phyloP scores from a whole-genome alignment of 2,797 vertebrate species.

The Enteromius anoplus region DNA sequence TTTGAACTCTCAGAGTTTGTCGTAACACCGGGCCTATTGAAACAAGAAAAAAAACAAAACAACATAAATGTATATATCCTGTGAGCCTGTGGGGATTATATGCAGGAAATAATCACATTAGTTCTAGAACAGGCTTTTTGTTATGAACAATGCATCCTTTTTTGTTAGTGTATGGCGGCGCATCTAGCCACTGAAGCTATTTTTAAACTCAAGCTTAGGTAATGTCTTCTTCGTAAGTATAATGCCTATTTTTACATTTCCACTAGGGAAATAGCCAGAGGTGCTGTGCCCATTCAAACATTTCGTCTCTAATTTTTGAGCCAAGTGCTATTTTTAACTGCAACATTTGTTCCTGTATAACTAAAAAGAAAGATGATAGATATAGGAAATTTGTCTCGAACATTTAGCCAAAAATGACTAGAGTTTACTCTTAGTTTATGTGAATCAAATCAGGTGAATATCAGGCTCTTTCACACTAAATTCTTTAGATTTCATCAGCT shows the following conservation, averaged over 20 bases:
- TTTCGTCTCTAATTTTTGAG: not conserved
- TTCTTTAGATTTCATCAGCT: not conserved
- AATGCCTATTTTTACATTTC: not conserved
- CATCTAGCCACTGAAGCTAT: not conserved
- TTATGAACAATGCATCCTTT: conserved; percentile 14
- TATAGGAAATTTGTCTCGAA: too few species aligned
- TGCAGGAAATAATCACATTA: conserved; percentile 30
- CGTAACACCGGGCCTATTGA: not conserved
- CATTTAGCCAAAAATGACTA: not conserved
- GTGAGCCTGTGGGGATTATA: conserved; percentile 5
- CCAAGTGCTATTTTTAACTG: not conserved
- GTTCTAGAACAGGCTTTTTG: conserved; percentile 23
- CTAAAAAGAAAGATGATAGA: not conserved
- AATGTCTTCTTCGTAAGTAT: conserved; percentile 3
- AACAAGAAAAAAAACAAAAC: not conserved
- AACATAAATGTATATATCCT: not conserved
- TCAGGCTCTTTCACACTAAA: not conserved
- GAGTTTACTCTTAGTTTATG: not conserved
- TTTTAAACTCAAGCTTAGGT: conserved; percentile 24
- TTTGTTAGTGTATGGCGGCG: not conserved
- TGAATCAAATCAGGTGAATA: not conserved
- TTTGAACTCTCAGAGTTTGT: conserved; percentile 15
- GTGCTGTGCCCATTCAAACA: not conserved
- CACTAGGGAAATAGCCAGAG: not conserved
- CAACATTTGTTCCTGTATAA: not conserved